Conservation (phyloP, 2,888 invertebrate genomes). For the Boloria euphrosyne region DNA sequence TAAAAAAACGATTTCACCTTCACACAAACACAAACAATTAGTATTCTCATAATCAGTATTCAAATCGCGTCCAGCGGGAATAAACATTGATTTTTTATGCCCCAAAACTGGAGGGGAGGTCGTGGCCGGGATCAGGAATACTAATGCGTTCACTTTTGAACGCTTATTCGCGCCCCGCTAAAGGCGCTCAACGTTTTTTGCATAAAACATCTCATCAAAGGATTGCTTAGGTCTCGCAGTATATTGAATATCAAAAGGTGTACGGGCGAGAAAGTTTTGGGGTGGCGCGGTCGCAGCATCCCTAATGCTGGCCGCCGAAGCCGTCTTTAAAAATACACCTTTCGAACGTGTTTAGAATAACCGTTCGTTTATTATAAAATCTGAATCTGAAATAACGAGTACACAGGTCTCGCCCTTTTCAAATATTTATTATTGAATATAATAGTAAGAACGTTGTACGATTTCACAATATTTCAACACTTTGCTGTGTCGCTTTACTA, state of each 20-base stretch:
- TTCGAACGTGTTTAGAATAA: conserved; percentile 77
- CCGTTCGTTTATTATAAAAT: conserved; percentile 51
- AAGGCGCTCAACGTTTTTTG: conserved; percentile 80
- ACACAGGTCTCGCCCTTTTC: conserved; percentile 34
- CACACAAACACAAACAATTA: conserved; percentile 70
- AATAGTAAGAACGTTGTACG: conserved; percentile 10
- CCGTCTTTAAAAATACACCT: conserved; percentile 80
- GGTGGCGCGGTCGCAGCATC: conserved; percentile 65
- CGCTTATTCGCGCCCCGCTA: conserved; percentile 79
- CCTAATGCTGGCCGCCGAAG: conserved; percentile 73
- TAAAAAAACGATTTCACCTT: conserved; percentile 34
- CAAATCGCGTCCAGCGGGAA: conserved; percentile 73
- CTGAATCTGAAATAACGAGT: conserved; percentile 43
- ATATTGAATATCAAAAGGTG: conserved; percentile 83
- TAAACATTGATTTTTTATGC: conserved; percentile 83
- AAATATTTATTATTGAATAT: conserved; percentile 32
- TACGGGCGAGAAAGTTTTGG: conserved; percentile 70
- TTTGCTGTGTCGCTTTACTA: background rate
- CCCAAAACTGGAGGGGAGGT: conserved; percentile 71
- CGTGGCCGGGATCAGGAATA: conserved; percentile 70
- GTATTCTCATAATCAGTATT: conserved; percentile 76
- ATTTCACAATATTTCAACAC: background rate
- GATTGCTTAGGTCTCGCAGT: conserved; percentile 78
- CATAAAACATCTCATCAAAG: conserved; percentile 83
- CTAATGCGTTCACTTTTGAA: conserved; percentile 81